phyloP scores from a whole-genome alignment of 2,888 invertebrate genomes.

The Theretra japonica region DNA sequence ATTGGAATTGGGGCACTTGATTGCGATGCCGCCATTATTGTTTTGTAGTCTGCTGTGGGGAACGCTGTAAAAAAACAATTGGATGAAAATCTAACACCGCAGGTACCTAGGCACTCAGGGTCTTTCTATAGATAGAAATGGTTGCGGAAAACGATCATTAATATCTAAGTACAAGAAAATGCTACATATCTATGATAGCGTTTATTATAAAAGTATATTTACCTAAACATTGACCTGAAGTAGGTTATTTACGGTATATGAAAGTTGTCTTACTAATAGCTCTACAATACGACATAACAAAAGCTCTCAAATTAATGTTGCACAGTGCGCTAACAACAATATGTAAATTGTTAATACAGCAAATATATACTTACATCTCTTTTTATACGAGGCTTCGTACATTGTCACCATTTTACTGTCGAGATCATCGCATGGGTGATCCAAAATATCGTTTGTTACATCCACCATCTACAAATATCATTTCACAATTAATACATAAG shows the following conservation, averaged over 20 bases:
- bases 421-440: constrained; percentile 86
- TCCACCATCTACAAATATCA: constrained; percentile 80
- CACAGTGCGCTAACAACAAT: background rate
- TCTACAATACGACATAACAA: too few relatives aligned
- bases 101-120: too few relatives aligned
- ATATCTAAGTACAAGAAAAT: too few relatives aligned
- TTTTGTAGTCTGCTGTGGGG: constrained; percentile 81
- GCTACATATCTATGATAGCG: too few relatives aligned
- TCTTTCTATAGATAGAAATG: too few relatives aligned
- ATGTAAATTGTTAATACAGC: background rate
- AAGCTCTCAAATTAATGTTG: background rate
- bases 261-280: too few relatives aligned
- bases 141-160: too few relatives aligned
- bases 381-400: constrained; percentile 86
- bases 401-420: constrained; percentile 86
- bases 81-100: too few relatives aligned
- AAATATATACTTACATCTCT: constrained; percentile 80
- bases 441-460: constrained; percentile 86
- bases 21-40: constrained; percentile 85
- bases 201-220: too few relatives aligned
- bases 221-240: too few relatives aligned
- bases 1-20: constrained; percentile 85
- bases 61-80: constrained; percentile 65
- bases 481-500: background rate
- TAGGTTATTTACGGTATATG: too few relatives aligned